Evolutionary conservation across 2,888 invertebrate genomes (phyloP), one percentile per base, ranked within the genome.

Genomic region (Dyspetes luteomarginatus): DNA sequence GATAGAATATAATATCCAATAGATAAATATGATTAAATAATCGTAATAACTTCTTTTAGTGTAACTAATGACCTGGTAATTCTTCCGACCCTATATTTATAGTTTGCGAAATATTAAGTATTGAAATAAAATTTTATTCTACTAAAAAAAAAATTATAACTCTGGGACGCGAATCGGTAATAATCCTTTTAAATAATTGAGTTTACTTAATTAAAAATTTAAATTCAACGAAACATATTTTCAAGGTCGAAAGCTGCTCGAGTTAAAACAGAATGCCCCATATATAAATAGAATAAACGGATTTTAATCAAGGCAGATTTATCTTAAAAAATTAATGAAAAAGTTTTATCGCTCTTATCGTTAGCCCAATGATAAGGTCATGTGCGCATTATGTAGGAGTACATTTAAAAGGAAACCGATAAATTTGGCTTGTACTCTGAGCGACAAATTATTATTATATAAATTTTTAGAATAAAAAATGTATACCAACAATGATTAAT

Each of bases 391-490:
- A n/a, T n/a, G n/a, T n/a, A n/a, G 48, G 5, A 48, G 15, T 36
- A 36, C 48, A 5, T n/a, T 15, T 0, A 15, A 17, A 17, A 15
- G 48, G 48, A 48, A 48, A 17, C 2, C 36, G 12, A 12, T 36
- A 12, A 2, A 12, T 36, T 0, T 36, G 9, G 36, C 36, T 36
- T 36, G 36, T 36, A 12, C 12, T 36, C 12, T 2, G 2, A 12
- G 19, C 5, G 17, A 48, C 48, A 17, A 4, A 48, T 17, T 17
- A 36, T 48, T 17, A 48, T 17, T 17, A 48, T 48, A 7, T n/a
- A n/a, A n/a, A n/a, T n/a, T n/a, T 48, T 48, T 48, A 48, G 17
- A 48, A 48, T 48, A 48, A 48, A 48, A 48, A 36, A 48, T 17
- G 15, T 17, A 17, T 17, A 17, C 48, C 4, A 1, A 48, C 48